Evolutionary conservation across 2,797 vertebrate genomes (phyloP), one percentile per base, ranked within the genome.

Genomic region (Phoxinus dragarum): DNA sequence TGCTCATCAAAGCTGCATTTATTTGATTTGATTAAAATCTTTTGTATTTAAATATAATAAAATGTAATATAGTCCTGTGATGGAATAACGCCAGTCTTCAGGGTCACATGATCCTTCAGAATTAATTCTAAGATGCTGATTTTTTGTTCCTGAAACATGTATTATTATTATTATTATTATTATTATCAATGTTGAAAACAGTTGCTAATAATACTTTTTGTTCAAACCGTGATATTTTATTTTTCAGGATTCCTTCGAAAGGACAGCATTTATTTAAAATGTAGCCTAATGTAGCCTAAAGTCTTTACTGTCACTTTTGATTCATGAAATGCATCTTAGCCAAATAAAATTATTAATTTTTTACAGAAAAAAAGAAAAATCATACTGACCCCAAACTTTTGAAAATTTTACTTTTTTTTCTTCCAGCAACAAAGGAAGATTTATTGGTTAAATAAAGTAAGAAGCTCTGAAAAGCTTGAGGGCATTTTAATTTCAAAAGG

Each of bases 381-480:
- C 27, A 47, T 47, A 27, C 7, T 17, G 16, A 74, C 72, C 27
- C 27, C 17, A 34, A 49, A 47, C 17, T 52, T 36, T 31, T 74
- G 88, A 89, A 61, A 23, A 12, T 86, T 86, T 56, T 36, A 80
- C 17, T 49, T 31, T 80, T 69, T 19, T 11, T 23, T 49, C 9
- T 16, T n/a, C 5, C 7, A 56, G 6, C 40, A 74, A 6, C 5
- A 17, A 59, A 14, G 56, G 82, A 81, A 83, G 79, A 85, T 72
- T 76, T 40, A 81, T 36, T 23, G 61, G 19, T 23, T 61, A 72
- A 78, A 73, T 81, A 82, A 54, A 38, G 44, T 81, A 47, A 59
- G 6, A 81, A 87, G 84, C 88, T 88, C 86, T 84, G 81, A 92
- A 86, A 80, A 89, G 90, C 90, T 90, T 88, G 81, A 82, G 90